phyloP scores from a whole-genome alignment of 1,140 invertebrate genomes.

The Trichonephila clavata region DNA sequence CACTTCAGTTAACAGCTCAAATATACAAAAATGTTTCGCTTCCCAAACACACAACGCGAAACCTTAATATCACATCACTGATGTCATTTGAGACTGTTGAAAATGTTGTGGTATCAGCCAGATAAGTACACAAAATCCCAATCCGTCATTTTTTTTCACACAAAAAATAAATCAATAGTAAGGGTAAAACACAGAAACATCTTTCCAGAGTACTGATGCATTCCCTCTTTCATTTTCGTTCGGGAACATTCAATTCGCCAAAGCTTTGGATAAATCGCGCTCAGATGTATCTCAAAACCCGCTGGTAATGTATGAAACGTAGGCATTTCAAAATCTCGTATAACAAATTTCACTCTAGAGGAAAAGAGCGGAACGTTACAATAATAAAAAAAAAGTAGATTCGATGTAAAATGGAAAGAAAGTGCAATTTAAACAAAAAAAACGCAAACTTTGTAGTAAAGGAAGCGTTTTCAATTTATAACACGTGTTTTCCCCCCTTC shows the following conservation, averaged over 20 bases:
- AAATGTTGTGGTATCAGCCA: not conserved
- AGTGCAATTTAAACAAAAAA: not conserved
- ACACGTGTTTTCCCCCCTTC: not conserved
- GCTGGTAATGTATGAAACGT: slow-evolving; percentile 10
- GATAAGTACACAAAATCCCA: not conserved
- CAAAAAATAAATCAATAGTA: not conserved
- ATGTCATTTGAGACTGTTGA: no score
- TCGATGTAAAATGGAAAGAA: slow-evolving; percentile 4
- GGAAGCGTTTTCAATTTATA: slow-evolving; percentile 28
- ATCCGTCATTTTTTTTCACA: not conserved
- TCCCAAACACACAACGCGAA: no score
- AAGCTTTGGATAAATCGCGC: slow-evolving; percentile 4
- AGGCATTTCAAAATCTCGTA: slow-evolving; percentile 30
- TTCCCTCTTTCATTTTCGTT: not conserved
- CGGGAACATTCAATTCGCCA: not conserved
- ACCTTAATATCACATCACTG: no score
- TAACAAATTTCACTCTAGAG: slow-evolving; percentile 24
- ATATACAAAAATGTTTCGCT: no score
- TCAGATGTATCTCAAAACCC: slow-evolving; percentile 17
- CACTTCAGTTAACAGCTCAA: no score
- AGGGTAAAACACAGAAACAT: not conserved
- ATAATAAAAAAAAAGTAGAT: not conserved
- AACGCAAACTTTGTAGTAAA: not conserved
- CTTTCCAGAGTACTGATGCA: not conserved
- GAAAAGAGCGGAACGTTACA: not conserved